Evolutionary conservation across 1,140 invertebrate genomes (phyloP).

Genomic region (Brachionus asplanchnoidis): DNA sequence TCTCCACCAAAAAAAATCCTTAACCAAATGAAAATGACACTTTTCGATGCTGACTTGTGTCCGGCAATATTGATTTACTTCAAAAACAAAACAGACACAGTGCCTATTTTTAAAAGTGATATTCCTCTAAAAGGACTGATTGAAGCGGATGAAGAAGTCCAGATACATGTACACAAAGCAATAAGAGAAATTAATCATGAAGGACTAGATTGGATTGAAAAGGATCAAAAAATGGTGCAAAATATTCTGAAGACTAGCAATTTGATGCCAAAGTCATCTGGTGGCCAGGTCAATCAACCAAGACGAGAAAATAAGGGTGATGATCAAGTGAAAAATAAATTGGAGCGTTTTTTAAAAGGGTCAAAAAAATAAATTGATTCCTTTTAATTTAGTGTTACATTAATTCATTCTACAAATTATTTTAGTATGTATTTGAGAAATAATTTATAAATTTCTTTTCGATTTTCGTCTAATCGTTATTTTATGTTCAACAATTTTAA

Average conservation of each 20-base stretch:
- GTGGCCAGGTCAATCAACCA: background rate
- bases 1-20: constrained; percentile 15
- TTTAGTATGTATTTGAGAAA: background rate
- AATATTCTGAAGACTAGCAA: background rate
- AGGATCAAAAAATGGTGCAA: constrained; percentile 9
- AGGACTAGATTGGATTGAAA: constrained; percentile 10
- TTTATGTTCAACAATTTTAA: background rate
- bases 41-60: constrained; percentile 32
- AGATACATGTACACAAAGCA: background rate
- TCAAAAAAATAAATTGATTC: constrained; percentile 10
- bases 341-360: background rate
- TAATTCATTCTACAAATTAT: background rate
- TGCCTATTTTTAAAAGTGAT: constrained; percentile 10
- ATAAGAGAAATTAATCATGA: constrained; percentile 26
- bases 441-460: background rate
- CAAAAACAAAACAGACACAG: constrained; percentile 21
- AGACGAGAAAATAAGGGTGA: background rate
- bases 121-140: background rate
- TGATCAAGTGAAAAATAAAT: constrained; percentile 31
- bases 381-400: background rate
- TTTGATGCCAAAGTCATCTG: background rate
- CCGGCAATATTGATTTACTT: constrained; percentile 16
- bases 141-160: constrained; percentile 6
- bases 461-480: background rate
- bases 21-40: background rate